Evolutionary conservation across 2,797 vertebrate species (phyloP), one percentile per base, ranked within the genome.

Genomic region (Chlorospingus semifuscus): DNA sequence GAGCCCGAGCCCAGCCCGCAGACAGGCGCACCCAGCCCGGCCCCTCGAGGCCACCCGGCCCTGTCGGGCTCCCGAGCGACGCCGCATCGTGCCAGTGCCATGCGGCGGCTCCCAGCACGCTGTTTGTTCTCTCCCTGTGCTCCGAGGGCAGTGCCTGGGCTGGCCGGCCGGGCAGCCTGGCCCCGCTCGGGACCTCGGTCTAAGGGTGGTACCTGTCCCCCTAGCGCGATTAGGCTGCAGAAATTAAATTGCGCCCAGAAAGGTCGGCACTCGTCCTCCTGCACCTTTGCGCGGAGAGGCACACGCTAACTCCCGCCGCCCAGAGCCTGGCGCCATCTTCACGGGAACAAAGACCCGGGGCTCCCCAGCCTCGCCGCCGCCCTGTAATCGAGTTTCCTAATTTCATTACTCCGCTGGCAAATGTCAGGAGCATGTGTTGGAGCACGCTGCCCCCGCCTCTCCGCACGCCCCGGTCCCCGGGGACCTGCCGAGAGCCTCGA

Each of bases 401-500:
- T 97, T 98, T 87, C 92, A 97, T 98, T 97, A 97, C 90, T 93
- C 68, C 85, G 80, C 96, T 97, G 96, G 96, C 97, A 97, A 98
- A 97, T 98, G 97, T 97, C 97, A 98, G 96, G 92, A 98, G 84
- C 93, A 79, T 96, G 70, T 96, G 97, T 83, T 96, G 87, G 88
- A 94, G 93, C 95, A 89, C 59, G 41, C 36, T 93, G 59, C 39
- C 57, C 92, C 77, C 82, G 56, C 69, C 77, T 20, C 59, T 74
- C 94, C 60, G 24, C 85, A 61, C 49, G 55, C 60, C 72, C 50
- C 57, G 22, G 46, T 75, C 93, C 56, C 69, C 47, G 56, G 89
- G 78, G 93, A 77, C 19, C 72, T 36, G 29, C 37, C 59, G 72
- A 13, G 64, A 15, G 64, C 93, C 87, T 85, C 86, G 86, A 91